A percentile compares a stretch with the other conserved stretches of the same genome.
Evolutionary conservation across 2,113 vertebrate genomes (phyloP).

Genomic region (Clinocottus analis): DNA sequence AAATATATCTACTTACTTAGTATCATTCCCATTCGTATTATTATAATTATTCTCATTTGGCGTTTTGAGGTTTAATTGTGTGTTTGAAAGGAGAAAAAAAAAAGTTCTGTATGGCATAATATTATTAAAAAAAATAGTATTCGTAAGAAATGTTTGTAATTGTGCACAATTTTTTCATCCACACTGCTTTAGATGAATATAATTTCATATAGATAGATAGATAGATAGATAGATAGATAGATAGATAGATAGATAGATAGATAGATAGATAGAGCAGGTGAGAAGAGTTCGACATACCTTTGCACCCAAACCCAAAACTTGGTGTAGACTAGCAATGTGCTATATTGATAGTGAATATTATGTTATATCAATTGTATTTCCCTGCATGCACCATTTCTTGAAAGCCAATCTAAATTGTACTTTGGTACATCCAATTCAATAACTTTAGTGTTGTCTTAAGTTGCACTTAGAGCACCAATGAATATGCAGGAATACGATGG

Average conservation of each 20-base stretch:
- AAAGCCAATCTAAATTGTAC: slow-evolving; percentile 5
- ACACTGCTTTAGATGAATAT: not conserved
- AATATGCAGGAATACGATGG: not conserved
- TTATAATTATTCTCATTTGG: not conserved
- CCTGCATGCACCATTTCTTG: no score
- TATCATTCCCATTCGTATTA: not conserved
- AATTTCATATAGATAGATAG: not conserved
- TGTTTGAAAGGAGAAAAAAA: not conserved
- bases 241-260: slow-evolving; percentile 16
- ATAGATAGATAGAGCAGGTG: slow-evolving; percentile 10
- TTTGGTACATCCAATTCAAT: not conserved
- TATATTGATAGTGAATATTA: not conserved
- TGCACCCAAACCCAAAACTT: slow-evolving; percentile 28
- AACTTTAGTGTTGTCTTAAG: not conserved
- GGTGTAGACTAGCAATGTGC: no score
- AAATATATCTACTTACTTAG: not conserved
- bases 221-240: no score
- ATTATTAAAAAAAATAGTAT: not conserved
- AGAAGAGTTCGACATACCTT: slow-evolving; percentile 11
- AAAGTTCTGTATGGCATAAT: not conserved
- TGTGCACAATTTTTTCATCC: not conserved
- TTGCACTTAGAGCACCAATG: not conserved
- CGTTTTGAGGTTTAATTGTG: not conserved
- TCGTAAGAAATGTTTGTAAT: not conserved
- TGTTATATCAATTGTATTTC: not conserved